phyloP scores from a whole-genome alignment of 2,797 vertebrate species.

The Muscicapa comitata region DNA sequence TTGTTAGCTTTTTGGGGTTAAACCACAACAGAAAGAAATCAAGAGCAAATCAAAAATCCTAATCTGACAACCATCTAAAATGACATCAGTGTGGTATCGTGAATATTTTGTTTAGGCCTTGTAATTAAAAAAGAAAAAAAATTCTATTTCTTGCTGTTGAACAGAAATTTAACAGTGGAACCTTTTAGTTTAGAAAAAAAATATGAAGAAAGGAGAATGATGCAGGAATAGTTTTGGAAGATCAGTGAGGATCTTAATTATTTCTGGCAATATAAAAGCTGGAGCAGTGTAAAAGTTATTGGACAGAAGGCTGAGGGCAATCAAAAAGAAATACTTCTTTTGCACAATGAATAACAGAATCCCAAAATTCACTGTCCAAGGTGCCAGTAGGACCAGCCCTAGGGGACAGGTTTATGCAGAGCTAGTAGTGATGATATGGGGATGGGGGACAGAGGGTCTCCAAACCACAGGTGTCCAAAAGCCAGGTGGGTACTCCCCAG shows the following conservation, averaged over 20 bases:
- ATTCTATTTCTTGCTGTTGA: neutral
- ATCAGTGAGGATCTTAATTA: neutral
- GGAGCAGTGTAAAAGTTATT: neutral
- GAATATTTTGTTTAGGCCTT: neutral
- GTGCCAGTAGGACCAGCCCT: neutral
- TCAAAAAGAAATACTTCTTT: neutral
- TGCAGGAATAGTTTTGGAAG: neutral
- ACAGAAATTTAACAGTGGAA: neutral
- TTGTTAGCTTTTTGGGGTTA: neutral
- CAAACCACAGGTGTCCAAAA: neutral
- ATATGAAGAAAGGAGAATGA: neutral
- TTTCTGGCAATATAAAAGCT: neutral
- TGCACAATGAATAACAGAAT: neutral
- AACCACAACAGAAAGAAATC: neutral
- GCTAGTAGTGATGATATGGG: neutral
- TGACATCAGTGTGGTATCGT: neutral
- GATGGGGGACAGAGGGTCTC: neutral
- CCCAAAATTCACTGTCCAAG: neutral
- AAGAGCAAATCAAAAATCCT: neutral
- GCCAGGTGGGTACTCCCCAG: fast-evolving
- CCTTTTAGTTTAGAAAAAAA: neutral
- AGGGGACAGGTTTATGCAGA: neutral
- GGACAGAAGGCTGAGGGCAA: neutral
- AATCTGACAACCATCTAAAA: neutral
- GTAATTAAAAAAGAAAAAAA: neutral